Percentiles rank a stretch among this genome's conserved stretches.
These are phyloP conservation scores for Agrypnia vestita DNA, from an alignment of 1,140 invertebrate species.

Conservation along the genomic window DNA sequence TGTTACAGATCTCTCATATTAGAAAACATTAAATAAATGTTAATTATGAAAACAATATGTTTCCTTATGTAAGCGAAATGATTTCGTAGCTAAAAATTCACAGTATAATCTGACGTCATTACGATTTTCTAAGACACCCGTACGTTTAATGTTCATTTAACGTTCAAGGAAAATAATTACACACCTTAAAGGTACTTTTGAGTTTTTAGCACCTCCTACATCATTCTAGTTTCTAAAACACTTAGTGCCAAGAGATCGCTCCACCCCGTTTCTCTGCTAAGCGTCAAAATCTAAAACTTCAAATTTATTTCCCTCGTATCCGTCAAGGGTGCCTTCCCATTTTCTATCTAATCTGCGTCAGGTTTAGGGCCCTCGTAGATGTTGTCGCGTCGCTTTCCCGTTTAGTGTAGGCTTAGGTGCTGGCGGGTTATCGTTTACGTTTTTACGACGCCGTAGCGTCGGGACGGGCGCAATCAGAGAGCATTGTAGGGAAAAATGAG, in stretches of 20 bases:
- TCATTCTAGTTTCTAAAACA: too few relatives aligned
- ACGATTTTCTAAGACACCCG: too few relatives aligned
- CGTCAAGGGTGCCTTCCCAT: not conserved
- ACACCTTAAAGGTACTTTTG: too few relatives aligned
- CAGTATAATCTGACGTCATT: too few relatives aligned
- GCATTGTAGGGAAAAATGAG: slow-evolving; percentile 19
- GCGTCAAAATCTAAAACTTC: not conserved
- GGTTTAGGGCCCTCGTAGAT: not conserved
- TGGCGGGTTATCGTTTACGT: slow-evolving; percentile 18
- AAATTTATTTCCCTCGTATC: not conserved
- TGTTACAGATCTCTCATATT: too few relatives aligned
- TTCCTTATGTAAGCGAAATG: too few relatives aligned
- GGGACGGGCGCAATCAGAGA: slow-evolving; percentile 18
- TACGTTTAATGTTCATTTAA: too few relatives aligned
- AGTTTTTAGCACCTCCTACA: too few relatives aligned
- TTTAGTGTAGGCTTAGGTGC: slow-evolving; percentile 19
- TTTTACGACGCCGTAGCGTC: slow-evolving; percentile 33
- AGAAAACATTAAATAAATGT: too few relatives aligned
- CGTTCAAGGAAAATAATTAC: too few relatives aligned
- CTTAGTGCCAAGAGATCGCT: not conserved
- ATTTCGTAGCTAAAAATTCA: too few relatives aligned
- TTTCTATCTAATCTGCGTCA: slow-evolving; percentile 1
- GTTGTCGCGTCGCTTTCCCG: slow-evolving; percentile 16
- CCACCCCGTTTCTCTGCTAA: not conserved
- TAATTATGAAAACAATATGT: too few relatives aligned